Evolutionary conservation across 2,888 invertebrate genomes (phyloP).

Genomic region (Scrobipalpa atriplicella): DNA sequence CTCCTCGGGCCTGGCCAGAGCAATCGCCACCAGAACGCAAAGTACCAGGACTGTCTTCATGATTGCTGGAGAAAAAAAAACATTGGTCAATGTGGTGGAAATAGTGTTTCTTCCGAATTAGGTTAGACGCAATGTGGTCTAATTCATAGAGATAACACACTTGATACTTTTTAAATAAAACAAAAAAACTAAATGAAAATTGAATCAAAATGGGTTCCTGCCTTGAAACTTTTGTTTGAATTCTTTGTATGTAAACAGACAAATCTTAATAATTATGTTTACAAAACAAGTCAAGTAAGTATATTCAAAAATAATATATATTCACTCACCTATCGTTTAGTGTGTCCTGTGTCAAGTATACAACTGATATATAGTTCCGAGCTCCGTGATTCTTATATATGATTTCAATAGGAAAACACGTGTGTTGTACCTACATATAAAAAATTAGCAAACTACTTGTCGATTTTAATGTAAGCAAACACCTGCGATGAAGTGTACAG

Average conservation of each 20-base stretch:
- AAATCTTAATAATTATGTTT: no score
- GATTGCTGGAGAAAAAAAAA: slow-evolving; percentile 32
- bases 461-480: slow-evolving; percentile 32
- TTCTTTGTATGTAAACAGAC: no score
- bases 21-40: slow-evolving; percentile 51
- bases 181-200: no score
- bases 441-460: slow-evolving; percentile 37
- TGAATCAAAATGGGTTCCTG: no score
- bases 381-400: slow-evolving; percentile 62
- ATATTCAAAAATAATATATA: slow-evolving; percentile 2
- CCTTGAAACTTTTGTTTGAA: no score
- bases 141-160: no score
- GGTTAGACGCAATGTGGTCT: no score
- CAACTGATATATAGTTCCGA: slow-evolving; percentile 49
- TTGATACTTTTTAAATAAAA: no score
- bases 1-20: slow-evolving; percentile 62
- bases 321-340: slow-evolving; percentile 39
- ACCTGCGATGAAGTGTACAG: slow-evolving; percentile 46
- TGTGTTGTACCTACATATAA: slow-evolving; percentile 30
- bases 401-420: slow-evolving; percentile 53
- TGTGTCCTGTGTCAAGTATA: slow-evolving; percentile 40
- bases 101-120: background rate
- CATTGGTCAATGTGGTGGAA: background rate
- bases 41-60: slow-evolving; percentile 57
- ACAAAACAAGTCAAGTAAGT: background rate